These are phyloP conservation scores for Drosophila histrio DNA, from an alignment of 2,888 invertebrate genomes.

Conservation along the genomic window DNA sequence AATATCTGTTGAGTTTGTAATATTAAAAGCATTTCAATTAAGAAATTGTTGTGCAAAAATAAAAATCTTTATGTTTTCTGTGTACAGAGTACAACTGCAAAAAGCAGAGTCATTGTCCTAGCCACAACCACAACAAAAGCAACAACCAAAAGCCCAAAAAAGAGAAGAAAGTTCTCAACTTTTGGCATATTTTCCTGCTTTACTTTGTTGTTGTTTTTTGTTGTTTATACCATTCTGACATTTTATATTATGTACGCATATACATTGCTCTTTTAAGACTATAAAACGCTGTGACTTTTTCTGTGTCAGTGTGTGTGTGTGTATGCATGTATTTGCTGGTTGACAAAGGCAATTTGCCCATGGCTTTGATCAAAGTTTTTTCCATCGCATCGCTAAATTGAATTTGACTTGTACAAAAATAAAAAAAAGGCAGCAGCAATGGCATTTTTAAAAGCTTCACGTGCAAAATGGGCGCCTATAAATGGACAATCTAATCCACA, in stretches of 20 bases:
- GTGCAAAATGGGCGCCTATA: slow-evolving; percentile 14
- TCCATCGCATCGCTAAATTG: slow-evolving; percentile 60
- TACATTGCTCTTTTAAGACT: slow-evolving; percentile 53
- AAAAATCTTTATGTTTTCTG: not conserved
- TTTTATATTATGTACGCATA: slow-evolving; percentile 44
- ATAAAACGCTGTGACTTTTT: not conserved
- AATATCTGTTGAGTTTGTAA: no score
- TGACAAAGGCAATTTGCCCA: slow-evolving; percentile 71
- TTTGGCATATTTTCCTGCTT: slow-evolving; percentile 47
- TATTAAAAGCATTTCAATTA: no score
- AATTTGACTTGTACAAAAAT: slow-evolving; percentile 59
- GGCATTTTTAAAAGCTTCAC: slow-evolving; percentile 39
- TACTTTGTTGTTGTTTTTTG: slow-evolving; percentile 6
- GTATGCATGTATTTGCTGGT: slow-evolving; percentile 22
- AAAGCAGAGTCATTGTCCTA: not conserved
- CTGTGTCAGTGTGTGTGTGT: slow-evolving; percentile 7
- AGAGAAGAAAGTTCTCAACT: slow-evolving; percentile 49
- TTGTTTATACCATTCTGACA: slow-evolving; percentile 43
- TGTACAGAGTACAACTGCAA: not conserved
- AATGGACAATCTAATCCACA: slow-evolving; percentile 17
- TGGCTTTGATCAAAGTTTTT: slow-evolving; percentile 72
- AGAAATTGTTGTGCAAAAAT: no score
- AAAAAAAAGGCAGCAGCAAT: slow-evolving; percentile 8
- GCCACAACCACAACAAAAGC: slow-evolving; percentile 25
- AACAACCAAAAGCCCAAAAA: slow-evolving; percentile 6